These are phyloP conservation scores for Oxycera nigricornis DNA, from an alignment of 2,888 invertebrate species.

Conservation along the genomic window DNA sequence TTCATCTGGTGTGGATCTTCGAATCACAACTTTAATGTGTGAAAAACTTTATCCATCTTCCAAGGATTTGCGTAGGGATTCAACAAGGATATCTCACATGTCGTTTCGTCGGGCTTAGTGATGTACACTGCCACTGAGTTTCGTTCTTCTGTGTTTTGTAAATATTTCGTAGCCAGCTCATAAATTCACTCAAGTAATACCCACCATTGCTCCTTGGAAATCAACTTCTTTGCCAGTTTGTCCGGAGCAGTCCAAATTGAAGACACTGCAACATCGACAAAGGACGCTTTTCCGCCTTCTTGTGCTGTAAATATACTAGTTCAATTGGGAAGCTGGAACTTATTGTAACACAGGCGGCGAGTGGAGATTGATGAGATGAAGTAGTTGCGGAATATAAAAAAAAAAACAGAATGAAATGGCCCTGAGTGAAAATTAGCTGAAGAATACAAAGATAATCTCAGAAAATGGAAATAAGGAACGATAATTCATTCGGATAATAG, in stretches of 20 bases:
- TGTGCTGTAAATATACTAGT: not conserved
- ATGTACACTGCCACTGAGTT: not conserved
- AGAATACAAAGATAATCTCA: not conserved
- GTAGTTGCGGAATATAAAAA: not conserved
- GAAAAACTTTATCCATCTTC: constrained; percentile 46
- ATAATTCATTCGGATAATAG: too few species aligned
- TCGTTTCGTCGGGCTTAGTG: constrained; percentile 44
- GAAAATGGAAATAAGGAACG: too few species aligned
- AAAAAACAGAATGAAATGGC: constrained; percentile 8
- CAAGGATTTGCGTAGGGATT: constrained; percentile 48
- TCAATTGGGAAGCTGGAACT: not conserved
- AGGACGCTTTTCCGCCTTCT: not conserved
- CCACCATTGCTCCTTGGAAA: not conserved
- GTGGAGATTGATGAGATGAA: not conserved
- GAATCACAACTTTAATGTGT: constrained; percentile 42
- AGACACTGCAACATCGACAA: not conserved
- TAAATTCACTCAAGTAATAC: constrained; percentile 44
- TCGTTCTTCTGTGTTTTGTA: not conserved
- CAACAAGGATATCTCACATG: constrained; percentile 46
- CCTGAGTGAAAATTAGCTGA: not conserved
- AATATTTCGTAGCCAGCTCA: constrained; percentile 36
- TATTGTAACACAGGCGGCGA: not conserved
- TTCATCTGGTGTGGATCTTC: constrained; percentile 10
- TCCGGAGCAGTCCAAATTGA: not conserved
- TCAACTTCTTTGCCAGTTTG: constrained; percentile 34